A percentile compares a stretch with the other conserved stretches of the same genome.
These are phyloP conservation scores for Manduca sexta DNA, from an alignment of 1,140 invertebrate genomes.

Conservation along the genomic window DNA sequence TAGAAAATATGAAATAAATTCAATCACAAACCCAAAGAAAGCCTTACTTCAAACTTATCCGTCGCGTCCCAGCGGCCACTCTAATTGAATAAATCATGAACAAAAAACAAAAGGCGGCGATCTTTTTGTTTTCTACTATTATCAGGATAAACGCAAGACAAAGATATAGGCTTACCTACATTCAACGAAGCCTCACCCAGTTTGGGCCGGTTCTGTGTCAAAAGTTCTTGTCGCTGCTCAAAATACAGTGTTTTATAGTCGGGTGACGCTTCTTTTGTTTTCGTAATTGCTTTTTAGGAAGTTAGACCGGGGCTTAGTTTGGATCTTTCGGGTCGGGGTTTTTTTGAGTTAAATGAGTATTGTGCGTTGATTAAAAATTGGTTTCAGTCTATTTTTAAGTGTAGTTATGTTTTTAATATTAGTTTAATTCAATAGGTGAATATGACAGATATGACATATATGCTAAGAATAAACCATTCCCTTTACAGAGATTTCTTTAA, in stretches of 20 bases:
- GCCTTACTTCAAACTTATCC: not conserved
- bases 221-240: constrained; percentile 10
- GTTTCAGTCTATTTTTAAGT: too few relatives aligned
- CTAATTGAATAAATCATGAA: constrained; percentile 6
- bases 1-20: too few relatives aligned
- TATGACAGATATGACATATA: too few relatives aligned
- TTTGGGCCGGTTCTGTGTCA: constrained; percentile 5
- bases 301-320: too few relatives aligned
- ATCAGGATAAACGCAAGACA: constrained; percentile 7
- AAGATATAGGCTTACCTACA: constrained; percentile 12
- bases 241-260: constrained; percentile 5
- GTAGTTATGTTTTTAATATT: too few relatives aligned
- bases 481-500: too few relatives aligned
- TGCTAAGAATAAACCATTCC: too few relatives aligned
- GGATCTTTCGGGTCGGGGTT: too few relatives aligned
- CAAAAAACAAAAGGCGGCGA: not conserved
- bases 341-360: too few relatives aligned
- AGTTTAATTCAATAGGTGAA: too few relatives aligned
- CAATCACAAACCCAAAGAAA: too few relatives aligned
- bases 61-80: not conserved
- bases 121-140: constrained; percentile 8
- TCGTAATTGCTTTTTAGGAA: constrained; percentile 2
- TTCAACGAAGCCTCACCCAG: constrained; percentile 9
- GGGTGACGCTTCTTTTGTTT: constrained; percentile 5
- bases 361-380: too few relatives aligned